phyloP scores from a whole-genome alignment of 2,797 vertebrate species.

The Melanotaenia trifasciata region DNA sequence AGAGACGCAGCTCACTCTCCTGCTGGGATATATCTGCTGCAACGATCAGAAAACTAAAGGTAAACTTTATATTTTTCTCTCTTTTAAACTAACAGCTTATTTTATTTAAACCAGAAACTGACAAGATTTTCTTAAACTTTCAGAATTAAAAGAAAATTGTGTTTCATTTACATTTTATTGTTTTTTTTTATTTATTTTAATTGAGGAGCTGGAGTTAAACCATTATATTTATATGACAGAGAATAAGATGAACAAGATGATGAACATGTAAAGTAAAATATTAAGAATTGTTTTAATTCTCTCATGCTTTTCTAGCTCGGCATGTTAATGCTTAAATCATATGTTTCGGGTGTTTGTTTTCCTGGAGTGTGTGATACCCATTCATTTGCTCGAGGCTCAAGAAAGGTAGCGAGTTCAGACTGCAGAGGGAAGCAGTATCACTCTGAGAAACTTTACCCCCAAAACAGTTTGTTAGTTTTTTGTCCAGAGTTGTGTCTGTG shows the following conservation, averaged over 20 bases:
- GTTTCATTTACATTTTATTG: background rate
- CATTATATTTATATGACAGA: slow-evolving; percentile 6
- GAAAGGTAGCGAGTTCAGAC: slow-evolving; percentile 32
- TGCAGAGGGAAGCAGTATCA: slow-evolving; percentile 17
- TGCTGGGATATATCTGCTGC: slow-evolving; percentile 63
- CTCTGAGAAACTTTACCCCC: slow-evolving; percentile 2
- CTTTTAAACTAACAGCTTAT: slow-evolving; percentile 18
- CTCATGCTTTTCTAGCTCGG: slow-evolving; percentile 20
- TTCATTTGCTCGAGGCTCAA: slow-evolving; percentile 60
- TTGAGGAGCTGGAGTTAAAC: background rate
- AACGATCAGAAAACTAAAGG: slow-evolving; percentile 63
- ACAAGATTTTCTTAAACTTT: slow-evolving; percentile 15
- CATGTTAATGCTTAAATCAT: slow-evolving; percentile 64
- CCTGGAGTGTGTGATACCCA: slow-evolving; percentile 44
- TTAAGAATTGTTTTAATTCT: background rate
- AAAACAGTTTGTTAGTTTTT: slow-evolving; percentile 30
- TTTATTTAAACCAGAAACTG: background rate
- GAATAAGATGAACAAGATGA: slow-evolving; percentile 2
- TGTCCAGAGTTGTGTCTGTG: slow-evolving; percentile 7
- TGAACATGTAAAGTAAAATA: slow-evolving; percentile 12
- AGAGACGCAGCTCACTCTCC: slow-evolving; percentile 45
- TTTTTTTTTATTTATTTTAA: background rate
- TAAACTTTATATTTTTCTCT: slow-evolving; percentile 48
- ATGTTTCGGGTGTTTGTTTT: slow-evolving; percentile 54
- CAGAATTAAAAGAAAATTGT: background rate